Base-by-base conservation (phyloP, 2,113 vertebrate genomes). In the Grammatotria lemairii region DNA sequence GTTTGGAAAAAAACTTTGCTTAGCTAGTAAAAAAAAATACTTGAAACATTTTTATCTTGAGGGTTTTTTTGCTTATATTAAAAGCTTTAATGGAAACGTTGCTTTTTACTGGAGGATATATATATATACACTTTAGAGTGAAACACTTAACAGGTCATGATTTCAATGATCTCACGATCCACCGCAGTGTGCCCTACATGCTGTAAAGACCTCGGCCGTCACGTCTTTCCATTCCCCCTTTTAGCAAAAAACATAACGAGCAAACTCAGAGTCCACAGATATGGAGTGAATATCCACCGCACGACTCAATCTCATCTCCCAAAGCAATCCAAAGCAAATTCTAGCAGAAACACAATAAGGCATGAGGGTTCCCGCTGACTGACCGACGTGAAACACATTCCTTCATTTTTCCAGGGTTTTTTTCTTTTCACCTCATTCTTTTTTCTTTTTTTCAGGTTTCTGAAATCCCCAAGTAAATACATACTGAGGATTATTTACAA, bases 401-500 rank as follows among this genome's bases (percentile, higher is more conserved):
- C 91, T 92, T 91, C 80, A 79, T 93, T 89, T 94, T 92, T 93
- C 93, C 94, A 93, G 45, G 6, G 53, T 70, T 84, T 87, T 84
- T 68, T 88, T 84, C 79, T 80, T 80, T 89, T 92, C 80, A 60
- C 87, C 88, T 89, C 78, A 8, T 78, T 49, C 70, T 78, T 70
- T 85, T 90, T 88, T 68, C 10, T 68, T 65, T 49, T 93, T 85
- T 85, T 87, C 88, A 90, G 33, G 73, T 85, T 80, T 90, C 84
- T 90, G 65, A 91, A 87, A 91, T 93, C 91, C 84, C 83, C 90
- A 89, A 90, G 87, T 94, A 94, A 94, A 93, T 93, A 93, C 89
- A 90, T 89, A 91, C 90, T 88, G 93, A 91, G 92, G 87, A 89
- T 90, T 94, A 93, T 94, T 94, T 94, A 95, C 93, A 94, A 93